phyloP scores from a whole-genome alignment of 2,888 invertebrate species.

The Ophioninae sp. region DNA sequence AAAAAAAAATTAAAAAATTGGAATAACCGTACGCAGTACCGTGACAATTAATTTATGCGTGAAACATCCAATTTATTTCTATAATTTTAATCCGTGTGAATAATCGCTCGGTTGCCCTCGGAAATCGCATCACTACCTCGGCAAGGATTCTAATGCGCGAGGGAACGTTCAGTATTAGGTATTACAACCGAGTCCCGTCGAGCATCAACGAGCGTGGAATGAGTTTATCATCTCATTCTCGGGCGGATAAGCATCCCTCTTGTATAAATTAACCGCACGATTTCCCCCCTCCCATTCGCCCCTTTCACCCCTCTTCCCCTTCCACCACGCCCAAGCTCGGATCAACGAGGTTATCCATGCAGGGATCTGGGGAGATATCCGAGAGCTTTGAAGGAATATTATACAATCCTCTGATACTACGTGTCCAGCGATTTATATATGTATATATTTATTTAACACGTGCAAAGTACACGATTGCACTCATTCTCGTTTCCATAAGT shows the following conservation, averaged over 20 bases:
- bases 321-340: background rate
- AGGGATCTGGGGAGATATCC: conserved; percentile 50
- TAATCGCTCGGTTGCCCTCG: conserved; percentile 10
- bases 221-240: conserved; percentile 50
- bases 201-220: conserved; percentile 49
- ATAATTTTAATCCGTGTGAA: conserved; percentile 18
- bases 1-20: background rate
- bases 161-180: conserved; percentile 9
- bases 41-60: conserved; percentile 3
- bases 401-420: conserved; percentile 16
- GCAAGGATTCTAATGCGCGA: conserved; percentile 25
- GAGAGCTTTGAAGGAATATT: conserved; percentile 35
- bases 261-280: conserved; percentile 43
- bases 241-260: conserved; percentile 43
- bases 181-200: conserved; percentile 9
- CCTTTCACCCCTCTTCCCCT: background rate
- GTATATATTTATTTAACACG: conserved; percentile 15
- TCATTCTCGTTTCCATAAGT: conserved; percentile 42
- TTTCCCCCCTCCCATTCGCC: conserved; percentile 14
- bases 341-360: conserved; percentile 49
- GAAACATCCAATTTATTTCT: conserved; percentile 2
- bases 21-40: background rate
- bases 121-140: conserved; percentile 18
- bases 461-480: conserved; percentile 1
- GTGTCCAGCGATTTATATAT: conserved; percentile 3